Evolutionary conservation across 2,113 vertebrate species (phyloP).

Genomic region (Stercorarius parasiticus): DNA sequence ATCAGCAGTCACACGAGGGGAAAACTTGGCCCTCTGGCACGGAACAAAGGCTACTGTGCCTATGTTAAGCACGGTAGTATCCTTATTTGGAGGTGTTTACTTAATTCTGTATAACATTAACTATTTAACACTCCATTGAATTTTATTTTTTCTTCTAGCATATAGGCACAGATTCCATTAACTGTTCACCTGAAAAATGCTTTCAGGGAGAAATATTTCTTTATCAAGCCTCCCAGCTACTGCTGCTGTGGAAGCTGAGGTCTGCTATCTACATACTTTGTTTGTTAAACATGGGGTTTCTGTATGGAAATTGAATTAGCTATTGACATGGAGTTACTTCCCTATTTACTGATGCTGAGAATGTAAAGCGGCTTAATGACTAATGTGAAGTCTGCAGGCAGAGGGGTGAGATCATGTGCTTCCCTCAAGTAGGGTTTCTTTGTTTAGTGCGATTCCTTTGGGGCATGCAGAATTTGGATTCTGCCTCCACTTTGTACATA

Average conservation of each 20-base stretch:
- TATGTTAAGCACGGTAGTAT: neutral
- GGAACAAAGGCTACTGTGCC: neutral
- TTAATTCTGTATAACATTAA: neutral
- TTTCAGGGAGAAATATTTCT: neutral
- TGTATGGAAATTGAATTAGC: slow-evolving; percentile 18
- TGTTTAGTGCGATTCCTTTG: neutral
- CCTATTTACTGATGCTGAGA: neutral
- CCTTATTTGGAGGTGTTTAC: neutral
- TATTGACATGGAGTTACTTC: slow-evolving; percentile 18
- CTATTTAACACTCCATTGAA: neutral
- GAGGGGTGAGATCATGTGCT: neutral
- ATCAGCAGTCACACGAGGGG: neutral
- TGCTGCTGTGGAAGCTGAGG: neutral
- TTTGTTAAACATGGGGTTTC: slow-evolving; percentile 16
- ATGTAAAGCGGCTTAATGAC: slow-evolving; percentile 33
- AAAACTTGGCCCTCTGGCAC: neutral
- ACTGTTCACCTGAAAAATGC: neutral
- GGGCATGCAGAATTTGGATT: neutral
- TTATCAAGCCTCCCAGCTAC: neutral
- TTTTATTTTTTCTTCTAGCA: neutral
- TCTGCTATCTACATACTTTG: neutral
- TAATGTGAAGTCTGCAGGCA: slow-evolving; percentile 24
- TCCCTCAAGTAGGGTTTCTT: slow-evolving; percentile 13
- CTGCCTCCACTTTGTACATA: neutral
- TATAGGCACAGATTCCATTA: neutral